Evolutionary conservation across 2,797 vertebrate genomes (phyloP), one percentile per base, ranked within the genome.

Genomic region (Rachycentron canadum): DNA sequence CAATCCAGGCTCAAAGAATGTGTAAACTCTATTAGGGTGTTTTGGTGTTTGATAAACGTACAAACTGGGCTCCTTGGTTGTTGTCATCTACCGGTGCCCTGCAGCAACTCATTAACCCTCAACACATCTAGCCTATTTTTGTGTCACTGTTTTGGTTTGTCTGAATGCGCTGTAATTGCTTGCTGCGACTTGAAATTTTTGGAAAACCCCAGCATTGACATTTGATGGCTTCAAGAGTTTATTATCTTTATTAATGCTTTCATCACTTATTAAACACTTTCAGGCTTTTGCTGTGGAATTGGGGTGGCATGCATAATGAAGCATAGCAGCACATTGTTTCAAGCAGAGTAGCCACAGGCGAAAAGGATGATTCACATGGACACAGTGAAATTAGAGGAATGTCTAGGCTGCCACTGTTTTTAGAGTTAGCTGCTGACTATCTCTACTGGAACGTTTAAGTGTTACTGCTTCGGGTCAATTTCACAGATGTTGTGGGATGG

Each of bases 241-340:
- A 7, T 45, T 30, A 21, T 34, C 25, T 17, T 26, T 3, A 25
- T 25, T 14, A 25, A 50, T 11, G 4, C 23, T 50, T 25, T 6
- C 10, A 50, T 50, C 12, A 13, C 49, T 50, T 50, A 55, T 32
- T 41, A 49, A 49, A 8, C 52, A 25, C 64, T 45, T n/a, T 12
- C 2, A n/a, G 14, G 0, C 45, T 47, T 40, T 40, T 66, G 8
- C 28, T 62, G 38, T 60, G 19, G 28, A 63, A 6, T 66, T 23
- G 67, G 73, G 38, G 19, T 6, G 25, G 41, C 68, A 23, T 45
- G 14, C n/a, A 61, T 38, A 66, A 45, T 40, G 9, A 52, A 70
- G 69, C 17, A 82, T 53, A 79, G 59, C 36, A 55, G 75, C 49
- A 21, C 60, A 53, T 74, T 38, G 8, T 86, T 59, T 67, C 3